Percentiles rank a stretch among this genome's conserved stretches.
Evolutionary conservation across 2,888 invertebrate genomes (phyloP).

Genomic region (Hydrotaea diabolus): DNA sequence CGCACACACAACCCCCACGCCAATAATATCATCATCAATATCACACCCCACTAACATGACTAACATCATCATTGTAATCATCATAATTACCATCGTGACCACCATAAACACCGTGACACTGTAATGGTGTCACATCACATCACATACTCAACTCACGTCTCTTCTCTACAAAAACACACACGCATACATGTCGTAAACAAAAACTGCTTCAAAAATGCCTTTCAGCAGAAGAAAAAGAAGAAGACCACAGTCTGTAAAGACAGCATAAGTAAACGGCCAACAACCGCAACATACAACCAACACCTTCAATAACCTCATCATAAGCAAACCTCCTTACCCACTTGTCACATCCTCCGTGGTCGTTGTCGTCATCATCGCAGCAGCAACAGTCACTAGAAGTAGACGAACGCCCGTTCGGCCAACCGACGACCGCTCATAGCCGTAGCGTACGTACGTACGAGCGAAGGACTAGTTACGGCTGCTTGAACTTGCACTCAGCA

Average conservation of each 20-base stretch:
- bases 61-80: not conserved
- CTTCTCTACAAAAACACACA: not conserved
- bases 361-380: conserved; percentile 29
- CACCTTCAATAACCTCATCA: conserved; percentile 24
- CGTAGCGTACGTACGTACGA: not conserved
- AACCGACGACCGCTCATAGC: not conserved
- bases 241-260: conserved; percentile 9
- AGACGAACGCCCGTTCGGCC: too few relatives aligned
- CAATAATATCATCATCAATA: not conserved
- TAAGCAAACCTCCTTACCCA: not conserved
- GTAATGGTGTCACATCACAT: conserved; percentile 21
- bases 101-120: not conserved
- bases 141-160: conserved; percentile 18
- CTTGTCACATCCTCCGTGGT: conserved; percentile 27
- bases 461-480: not conserved
- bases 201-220: not conserved
- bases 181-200: not conserved
- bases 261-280: conserved; percentile 44
- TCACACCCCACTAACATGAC: not conserved
- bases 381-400: conserved; percentile 34
- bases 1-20: not conserved
- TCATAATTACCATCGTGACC: not conserved
- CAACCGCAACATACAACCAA: conserved; percentile 20
- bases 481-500: not conserved
- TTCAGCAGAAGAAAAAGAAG: not conserved